A percentile compares a stretch with the other conserved stretches of the same genome.
These are phyloP conservation scores for Siniperca chuatsi DNA, from an alignment of 2,113 vertebrate genomes.

Conservation along the genomic window DNA sequence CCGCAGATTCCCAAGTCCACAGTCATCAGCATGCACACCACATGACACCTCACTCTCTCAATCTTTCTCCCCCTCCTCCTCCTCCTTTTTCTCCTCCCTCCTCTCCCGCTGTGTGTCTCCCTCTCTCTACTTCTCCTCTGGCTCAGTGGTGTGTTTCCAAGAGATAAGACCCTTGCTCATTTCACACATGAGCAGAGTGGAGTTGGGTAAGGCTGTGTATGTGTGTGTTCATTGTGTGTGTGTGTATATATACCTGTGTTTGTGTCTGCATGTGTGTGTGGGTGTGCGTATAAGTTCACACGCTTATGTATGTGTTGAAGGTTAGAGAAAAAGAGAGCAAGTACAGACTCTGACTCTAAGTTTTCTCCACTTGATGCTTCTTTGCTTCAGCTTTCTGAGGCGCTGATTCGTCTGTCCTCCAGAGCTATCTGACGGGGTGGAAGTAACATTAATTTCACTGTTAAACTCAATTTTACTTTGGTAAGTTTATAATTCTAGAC, in stretches of 20 bases:
- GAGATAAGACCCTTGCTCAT: constrained; percentile 88
- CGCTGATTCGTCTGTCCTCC: constrained; percentile 49
- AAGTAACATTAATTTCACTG: constrained; percentile 31
- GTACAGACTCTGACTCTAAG: constrained; percentile 53
- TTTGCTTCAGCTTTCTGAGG: constrained; percentile 48
- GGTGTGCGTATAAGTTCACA: constrained; percentile 39
- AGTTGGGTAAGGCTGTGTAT: constrained; percentile 65
- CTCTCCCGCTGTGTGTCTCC: constrained; percentile 70
- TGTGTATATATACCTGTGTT: constrained; percentile 29
- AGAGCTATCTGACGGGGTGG: constrained; percentile 36
- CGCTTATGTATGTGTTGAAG: constrained; percentile 58
- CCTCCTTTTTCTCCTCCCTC: constrained; percentile 40
- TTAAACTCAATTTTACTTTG: constrained; percentile 28
- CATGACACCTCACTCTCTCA: constrained; percentile 57
- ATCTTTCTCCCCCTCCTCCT: constrained; percentile 27
- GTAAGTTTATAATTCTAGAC: constrained; percentile 14
- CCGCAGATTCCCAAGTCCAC: constrained; percentile 62
- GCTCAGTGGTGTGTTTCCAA: constrained; percentile 87
- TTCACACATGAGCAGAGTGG: constrained; percentile 86
- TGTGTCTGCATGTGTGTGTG: constrained; percentile 38
- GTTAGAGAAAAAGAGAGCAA: constrained; percentile 59
- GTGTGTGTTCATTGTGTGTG: constrained; percentile 27
- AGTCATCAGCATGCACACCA: constrained; percentile 74
- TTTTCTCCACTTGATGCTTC: constrained; percentile 68
- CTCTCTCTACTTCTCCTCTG: constrained; percentile 83